These are phyloP conservation scores for Schizotus pectinicornis DNA, from an alignment of 2,888 invertebrate genomes.

Conservation along the genomic window DNA sequence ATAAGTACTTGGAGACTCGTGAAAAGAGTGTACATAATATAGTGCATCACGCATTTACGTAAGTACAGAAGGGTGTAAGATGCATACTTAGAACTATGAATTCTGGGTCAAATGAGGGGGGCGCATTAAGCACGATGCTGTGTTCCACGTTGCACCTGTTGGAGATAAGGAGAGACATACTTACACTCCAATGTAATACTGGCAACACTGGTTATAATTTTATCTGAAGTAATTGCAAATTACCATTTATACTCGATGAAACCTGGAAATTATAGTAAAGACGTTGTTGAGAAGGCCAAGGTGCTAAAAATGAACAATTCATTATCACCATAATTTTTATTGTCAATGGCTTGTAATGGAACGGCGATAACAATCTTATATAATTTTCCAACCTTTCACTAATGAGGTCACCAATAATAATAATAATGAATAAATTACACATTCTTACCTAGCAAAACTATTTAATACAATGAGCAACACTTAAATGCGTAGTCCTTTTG, in stretches of 20 bases:
- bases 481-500: background rate
- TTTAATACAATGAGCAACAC: background rate
- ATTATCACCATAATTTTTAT: too few relatives aligned
- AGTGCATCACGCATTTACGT: slow-evolving; percentile 5
- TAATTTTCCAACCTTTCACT: slow-evolving; percentile 20
- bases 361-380: slow-evolving; percentile 38
- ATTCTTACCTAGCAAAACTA: background rate
- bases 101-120: background rate
- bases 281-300: too few relatives aligned
- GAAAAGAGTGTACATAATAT: slow-evolving; percentile 4
- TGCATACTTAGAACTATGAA: slow-evolving; percentile 6
- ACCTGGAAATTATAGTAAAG: too few relatives aligned
- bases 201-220: too few relatives aligned
- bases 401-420: slow-evolving; percentile 22
- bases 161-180: too few relatives aligned
- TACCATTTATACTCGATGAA: too few relatives aligned
- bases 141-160: too few relatives aligned
- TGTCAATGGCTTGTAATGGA: slow-evolving; percentile 41
- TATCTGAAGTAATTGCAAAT: too few relatives aligned
- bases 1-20: slow-evolving; percentile 16
- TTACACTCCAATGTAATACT: too few relatives aligned
- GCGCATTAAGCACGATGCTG: too few relatives aligned
- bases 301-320: too few relatives aligned
- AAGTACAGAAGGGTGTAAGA: slow-evolving; percentile 8
- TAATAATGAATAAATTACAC: slow-evolving; percentile 29